Evolutionary conservation across 2,888 invertebrate species (phyloP).

Genomic region (Leptinotarsa haldemani): DNA sequence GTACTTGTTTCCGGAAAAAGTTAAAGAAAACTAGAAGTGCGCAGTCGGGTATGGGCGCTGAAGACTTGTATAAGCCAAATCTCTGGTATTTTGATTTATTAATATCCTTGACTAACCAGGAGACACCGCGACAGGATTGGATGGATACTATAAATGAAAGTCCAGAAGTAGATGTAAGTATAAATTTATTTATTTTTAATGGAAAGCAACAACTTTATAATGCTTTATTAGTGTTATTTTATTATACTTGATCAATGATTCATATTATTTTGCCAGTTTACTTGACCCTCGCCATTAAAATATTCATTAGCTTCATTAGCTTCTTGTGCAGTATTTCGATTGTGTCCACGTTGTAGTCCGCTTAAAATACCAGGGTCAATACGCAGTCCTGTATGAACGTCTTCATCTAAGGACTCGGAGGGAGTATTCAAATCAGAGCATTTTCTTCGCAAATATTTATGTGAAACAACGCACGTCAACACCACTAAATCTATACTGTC

Average conservation of each 20-base stretch:
- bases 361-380: not conserved
- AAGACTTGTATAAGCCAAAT: conserved; percentile 1
- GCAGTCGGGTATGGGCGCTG: conserved; percentile 6
- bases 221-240: conserved; percentile 9
- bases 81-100: conserved; percentile 12
- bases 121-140: conserved; percentile 11
- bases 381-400: not conserved
- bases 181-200: conserved; percentile 2
- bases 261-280: conserved; percentile 8
- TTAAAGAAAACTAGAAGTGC: not conserved
- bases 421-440: not conserved
- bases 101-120: conserved; percentile 4
- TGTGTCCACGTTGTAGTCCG: conserved; percentile 2
- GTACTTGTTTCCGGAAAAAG: conserved; percentile 5
- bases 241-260: conserved; percentile 7
- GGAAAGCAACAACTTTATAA: conserved; percentile 1
- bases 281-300: conserved; percentile 11
- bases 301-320: not conserved
- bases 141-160: conserved; percentile 4
- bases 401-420: not conserved
- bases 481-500: not conserved
- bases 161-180: not conserved
- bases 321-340: not conserved
- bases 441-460: not conserved
- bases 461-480: not conserved